Conservation (phyloP, 2,888 invertebrate species). For the Plagodis pulveraria region DNA sequence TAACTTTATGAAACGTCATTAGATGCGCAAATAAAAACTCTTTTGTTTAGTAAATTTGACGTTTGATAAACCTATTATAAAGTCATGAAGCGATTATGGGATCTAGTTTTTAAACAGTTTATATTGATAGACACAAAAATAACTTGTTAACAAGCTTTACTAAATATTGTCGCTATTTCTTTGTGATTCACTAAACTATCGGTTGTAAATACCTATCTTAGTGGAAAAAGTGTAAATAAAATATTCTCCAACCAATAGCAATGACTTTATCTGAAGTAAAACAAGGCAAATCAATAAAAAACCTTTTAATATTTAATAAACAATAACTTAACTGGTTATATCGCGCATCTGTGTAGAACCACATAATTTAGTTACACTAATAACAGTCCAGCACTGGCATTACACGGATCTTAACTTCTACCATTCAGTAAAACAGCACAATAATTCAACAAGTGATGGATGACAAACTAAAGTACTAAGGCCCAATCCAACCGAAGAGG, state of each 20-base stretch:
- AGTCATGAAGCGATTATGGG: no score
- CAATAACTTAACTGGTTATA: slow-evolving; percentile 55
- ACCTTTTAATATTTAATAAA: slow-evolving; percentile 56
- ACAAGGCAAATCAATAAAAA: background rate
- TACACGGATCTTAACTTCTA: slow-evolving; percentile 20
- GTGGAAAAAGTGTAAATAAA: slow-evolving; percentile 78
- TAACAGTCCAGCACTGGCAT: slow-evolving; percentile 11
- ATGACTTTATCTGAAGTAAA: background rate
- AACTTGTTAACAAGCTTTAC: slow-evolving; percentile 34
- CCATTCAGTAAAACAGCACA: slow-evolving; percentile 8
- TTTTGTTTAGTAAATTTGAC: no score
- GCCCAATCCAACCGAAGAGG: no score
- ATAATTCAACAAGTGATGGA: no score
- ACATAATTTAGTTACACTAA: slow-evolving; percentile 24
- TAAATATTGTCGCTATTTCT: slow-evolving; percentile 48
- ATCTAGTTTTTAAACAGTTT: background rate
- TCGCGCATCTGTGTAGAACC: slow-evolving; percentile 21
- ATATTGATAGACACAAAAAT: slow-evolving; percentile 17
- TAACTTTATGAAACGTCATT: no score
- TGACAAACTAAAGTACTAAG: no score
- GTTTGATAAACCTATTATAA: no score
- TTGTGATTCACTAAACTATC: slow-evolving; percentile 61
- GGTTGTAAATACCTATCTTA: slow-evolving; percentile 71
- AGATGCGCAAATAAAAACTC: no score
- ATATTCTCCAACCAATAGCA: slow-evolving; percentile 69